phyloP scores from a whole-genome alignment of 2,113 vertebrate species.

The Tyto alba region DNA sequence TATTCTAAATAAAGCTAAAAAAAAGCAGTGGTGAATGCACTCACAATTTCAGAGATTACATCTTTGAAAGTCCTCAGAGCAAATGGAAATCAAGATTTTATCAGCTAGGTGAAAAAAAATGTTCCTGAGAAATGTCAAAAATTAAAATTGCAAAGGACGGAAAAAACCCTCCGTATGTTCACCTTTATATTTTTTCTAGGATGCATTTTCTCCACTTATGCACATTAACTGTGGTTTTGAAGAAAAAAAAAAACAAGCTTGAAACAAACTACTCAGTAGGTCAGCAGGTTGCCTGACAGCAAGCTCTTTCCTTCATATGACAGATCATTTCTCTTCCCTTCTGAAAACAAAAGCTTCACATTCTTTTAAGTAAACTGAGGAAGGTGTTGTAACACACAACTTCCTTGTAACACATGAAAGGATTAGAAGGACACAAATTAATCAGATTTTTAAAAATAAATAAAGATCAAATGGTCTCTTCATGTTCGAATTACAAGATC shows the following conservation, averaged over 20 bases:
- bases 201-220: not conserved
- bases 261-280: not conserved
- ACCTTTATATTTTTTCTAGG: not conserved
- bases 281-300: not conserved
- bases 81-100: not conserved
- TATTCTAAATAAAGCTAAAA: not conserved
- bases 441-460: not conserved
- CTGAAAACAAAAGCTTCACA: not conserved
- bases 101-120: not conserved
- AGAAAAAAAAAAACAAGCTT: not conserved
- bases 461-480: not conserved
- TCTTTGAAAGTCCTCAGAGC: not conserved
- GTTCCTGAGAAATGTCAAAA: not conserved
- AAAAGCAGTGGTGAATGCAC: not conserved
- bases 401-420: not conserved
- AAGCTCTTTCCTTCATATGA: not conserved
- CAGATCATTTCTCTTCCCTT: not conserved
- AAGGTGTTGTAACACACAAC: not conserved
- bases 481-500: not conserved
- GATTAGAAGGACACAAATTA: not conserved
- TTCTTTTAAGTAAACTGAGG: not conserved
- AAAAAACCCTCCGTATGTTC: fast-evolving
- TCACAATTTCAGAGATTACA: not conserved
- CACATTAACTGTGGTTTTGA: not conserved
- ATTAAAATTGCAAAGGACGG: not conserved